Evolutionary conservation across 2,113 vertebrate genomes (phyloP), one percentile per base, ranked within the genome.

Genomic region (Balaenoptera acutorostrata): DNA sequence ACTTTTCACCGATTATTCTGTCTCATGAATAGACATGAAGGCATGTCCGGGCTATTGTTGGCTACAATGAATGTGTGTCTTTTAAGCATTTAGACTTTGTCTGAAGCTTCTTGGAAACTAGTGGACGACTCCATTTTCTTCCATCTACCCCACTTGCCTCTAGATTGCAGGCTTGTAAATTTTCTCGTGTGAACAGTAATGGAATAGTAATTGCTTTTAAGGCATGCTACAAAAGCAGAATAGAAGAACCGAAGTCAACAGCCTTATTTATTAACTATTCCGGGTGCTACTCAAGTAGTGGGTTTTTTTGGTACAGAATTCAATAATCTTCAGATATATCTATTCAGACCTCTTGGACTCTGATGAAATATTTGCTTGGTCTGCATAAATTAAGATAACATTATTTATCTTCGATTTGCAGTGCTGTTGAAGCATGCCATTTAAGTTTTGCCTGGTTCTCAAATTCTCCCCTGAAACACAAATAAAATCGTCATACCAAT

Each of bases 121-220:
- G 69, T 29, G 46, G 63, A 83, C n/a, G 90, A 61, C 90, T 97
- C 23, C 88, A 68, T 92, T 94, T 95, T 83, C 66, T 93, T 88
- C 95, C 95, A 75, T 71, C 87, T 92, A 23, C 31, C 92, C 86
- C 66, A 33, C 90, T 90, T 97, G 95, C 71, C 82, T 97, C 92
- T 97, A 80, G 96, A 96, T 97, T 97, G 95, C 61, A 77, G 95
- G 75, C 90, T 94, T 84, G 96, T 97, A 94, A 88, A 92, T 95
- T 93, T 93, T 96, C 92, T 97, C 80, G 55, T 97, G 96, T 91
- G 92, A 97, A 97, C 75, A 90, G 81, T 96, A 90, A 96, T 96
- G 80, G 93, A 91, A 96, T 93, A 96, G 93, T 96, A 92, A 97
- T 96, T 97, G 96, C 97, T 96, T 92, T 96, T 92, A 96, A 97